A percentile compares a stretch with the other conserved stretches of the same genome.
Evolutionary conservation across 1,140 invertebrate species (phyloP).

Genomic region (Papilio polyxenes): DNA sequence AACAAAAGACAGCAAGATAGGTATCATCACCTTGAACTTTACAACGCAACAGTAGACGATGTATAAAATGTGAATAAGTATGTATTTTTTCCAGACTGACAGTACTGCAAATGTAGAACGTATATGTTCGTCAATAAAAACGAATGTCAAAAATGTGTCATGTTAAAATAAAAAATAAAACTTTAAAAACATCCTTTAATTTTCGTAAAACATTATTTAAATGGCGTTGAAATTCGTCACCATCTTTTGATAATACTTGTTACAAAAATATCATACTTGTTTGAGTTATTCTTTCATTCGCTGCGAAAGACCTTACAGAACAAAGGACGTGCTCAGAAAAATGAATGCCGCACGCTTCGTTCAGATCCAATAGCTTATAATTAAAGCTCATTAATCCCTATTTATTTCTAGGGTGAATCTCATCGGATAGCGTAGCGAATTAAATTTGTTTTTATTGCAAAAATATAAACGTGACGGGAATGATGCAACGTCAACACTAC

Average conservation of each 20-base stretch:
- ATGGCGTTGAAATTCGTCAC: background rate
- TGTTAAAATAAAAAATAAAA: no score
- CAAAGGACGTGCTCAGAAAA: constrained; percentile 58
- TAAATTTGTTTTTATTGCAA: constrained; percentile 46
- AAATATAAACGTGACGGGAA: constrained; percentile 32
- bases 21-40: constrained; percentile 17
- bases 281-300: background rate
- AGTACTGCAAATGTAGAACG: no score
- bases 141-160: no score
- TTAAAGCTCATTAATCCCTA: constrained; percentile 70
- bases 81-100: no score
- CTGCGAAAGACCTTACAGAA: constrained; percentile 4
- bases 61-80: background rate
- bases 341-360: constrained; percentile 41
- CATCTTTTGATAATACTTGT: background rate
- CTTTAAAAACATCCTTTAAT: no score
- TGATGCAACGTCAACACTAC: constrained; percentile 3
- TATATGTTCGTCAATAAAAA: no score
- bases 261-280: constrained; percentile 8
- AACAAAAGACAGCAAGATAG: background rate
- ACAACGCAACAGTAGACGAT: background rate
- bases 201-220: no score
- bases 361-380: constrained; percentile 57
- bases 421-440: constrained; percentile 46
- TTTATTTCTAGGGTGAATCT: constrained; percentile 61